A percentile compares a stretch with the other conserved stretches of the same genome.
Evolutionary conservation across 2,888 invertebrate genomes (phyloP).

Genomic region (Amiota communis): DNA sequence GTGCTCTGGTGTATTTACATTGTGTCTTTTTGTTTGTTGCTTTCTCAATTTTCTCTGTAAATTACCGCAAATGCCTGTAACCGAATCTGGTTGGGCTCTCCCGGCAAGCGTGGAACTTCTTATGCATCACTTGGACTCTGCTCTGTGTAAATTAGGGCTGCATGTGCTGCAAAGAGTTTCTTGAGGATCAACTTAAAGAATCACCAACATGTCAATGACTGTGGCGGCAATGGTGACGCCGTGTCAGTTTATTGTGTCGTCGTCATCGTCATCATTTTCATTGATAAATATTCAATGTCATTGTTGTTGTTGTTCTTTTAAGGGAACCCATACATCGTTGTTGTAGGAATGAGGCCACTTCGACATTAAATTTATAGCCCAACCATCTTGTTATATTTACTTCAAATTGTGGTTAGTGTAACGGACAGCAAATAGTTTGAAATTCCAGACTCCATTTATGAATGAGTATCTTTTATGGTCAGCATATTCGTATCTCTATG

Average conservation of each 20-base stretch:
- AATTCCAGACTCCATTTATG: constrained; percentile 43
- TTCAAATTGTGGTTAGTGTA: constrained; percentile 27
- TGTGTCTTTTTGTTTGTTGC: not conserved
- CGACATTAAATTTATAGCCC: not conserved
- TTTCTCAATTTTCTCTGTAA: constrained; percentile 38
- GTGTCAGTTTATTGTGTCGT: not conserved
- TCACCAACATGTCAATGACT: constrained; percentile 1
- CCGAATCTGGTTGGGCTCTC: constrained; percentile 43
- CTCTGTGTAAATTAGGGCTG: constrained; percentile 23
- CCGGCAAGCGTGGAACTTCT: constrained; percentile 11
- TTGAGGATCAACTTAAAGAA: constrained; percentile 35
- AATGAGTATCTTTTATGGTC: constrained; percentile 28
- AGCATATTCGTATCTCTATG: too few relatives aligned
- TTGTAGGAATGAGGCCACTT: constrained; percentile 22
- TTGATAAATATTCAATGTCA: constrained; percentile 49
- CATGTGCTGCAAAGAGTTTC: constrained; percentile 30
- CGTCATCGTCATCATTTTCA: constrained; percentile 35
- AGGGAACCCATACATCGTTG: constrained; percentile 19
- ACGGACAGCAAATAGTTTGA: constrained; percentile 32
- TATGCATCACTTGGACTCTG: not conserved
- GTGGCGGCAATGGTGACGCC: not conserved
- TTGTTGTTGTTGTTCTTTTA: constrained; percentile 18
- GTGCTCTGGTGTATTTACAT: constrained; percentile 21
- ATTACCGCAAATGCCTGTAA: constrained; percentile 58
- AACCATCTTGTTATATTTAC: not conserved